Evolutionary conservation across 2,888 invertebrate species (phyloP).

Genomic region (Aphrophora alni): DNA sequence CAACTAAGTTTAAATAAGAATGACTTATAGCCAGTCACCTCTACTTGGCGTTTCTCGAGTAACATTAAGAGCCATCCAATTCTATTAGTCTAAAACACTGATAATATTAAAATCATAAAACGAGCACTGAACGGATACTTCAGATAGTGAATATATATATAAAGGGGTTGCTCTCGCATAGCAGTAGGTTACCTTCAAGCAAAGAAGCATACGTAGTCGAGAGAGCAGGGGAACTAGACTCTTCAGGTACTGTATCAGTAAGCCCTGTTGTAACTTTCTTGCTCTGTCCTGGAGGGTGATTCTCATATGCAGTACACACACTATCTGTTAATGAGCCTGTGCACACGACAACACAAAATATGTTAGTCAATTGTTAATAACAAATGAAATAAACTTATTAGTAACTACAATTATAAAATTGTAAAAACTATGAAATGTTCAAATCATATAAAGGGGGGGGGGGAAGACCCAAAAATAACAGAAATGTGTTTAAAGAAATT

Average conservation of each 20-base stretch:
- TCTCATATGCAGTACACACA: slow-evolving; percentile 66
- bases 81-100: neutral
- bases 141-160: no score
- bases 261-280: neutral
- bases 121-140: no score
- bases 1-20: no score
- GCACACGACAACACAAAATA: slow-evolving; percentile 10
- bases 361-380: no score
- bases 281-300: slow-evolving; percentile 27
- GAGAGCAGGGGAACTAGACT: slow-evolving; percentile 27
- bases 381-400: no score
- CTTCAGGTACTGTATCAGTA: slow-evolving; percentile 40
- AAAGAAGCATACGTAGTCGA: slow-evolving; percentile 29
- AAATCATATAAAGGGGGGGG: no score
- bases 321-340: slow-evolving; percentile 65
- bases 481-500: no score
- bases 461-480: no score
- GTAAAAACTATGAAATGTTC: no score
- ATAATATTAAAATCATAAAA: neutral
- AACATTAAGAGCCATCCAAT: neutral
- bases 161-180: neutral
- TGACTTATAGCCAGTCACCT: no score
- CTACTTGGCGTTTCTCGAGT: no score
- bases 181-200: slow-evolving; percentile 39
- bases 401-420: no score